phyloP scores from a whole-genome alignment of 2,113 vertebrate genomes.

The Pedetes capensis region DNA sequence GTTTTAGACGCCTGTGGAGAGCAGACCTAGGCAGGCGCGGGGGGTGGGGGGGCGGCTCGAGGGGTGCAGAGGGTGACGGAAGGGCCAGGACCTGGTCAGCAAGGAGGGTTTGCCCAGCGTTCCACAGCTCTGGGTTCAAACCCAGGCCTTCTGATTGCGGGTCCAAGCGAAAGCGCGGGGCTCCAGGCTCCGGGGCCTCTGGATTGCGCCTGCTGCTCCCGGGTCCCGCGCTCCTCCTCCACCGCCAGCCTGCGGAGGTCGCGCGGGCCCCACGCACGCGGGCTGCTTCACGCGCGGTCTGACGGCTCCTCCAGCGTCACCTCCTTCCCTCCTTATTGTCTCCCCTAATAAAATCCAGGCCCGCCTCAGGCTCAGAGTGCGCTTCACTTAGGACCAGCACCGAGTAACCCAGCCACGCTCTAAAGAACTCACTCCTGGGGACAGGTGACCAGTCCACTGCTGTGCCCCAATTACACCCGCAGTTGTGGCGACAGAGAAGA shows the following conservation, averaged over 20 bases:
- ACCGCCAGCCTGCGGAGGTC: too few relatives aligned
- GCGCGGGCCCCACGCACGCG: too few relatives aligned
- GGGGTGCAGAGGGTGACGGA: background rate
- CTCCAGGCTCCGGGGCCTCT: background rate
- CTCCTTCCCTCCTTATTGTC: background rate
- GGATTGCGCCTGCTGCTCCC: too few relatives aligned
- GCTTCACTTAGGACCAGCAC: background rate
- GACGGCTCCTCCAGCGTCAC: background rate
- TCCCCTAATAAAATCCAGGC: background rate
- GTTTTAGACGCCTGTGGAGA: background rate
- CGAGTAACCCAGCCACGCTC: accelerated
- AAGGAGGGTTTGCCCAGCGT: background rate
- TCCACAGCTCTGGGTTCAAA: background rate
- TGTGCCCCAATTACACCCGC: background rate
- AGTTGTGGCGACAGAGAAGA: background rate
- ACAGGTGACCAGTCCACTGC: too few relatives aligned
- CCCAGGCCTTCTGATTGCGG: background rate
- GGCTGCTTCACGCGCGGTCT: background rate
- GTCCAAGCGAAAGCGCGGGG: background rate
- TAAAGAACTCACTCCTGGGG: background rate
- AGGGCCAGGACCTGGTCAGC: background rate
- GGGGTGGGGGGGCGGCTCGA: background rate
- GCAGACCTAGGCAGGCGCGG: background rate
- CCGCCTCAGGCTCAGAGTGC: background rate
- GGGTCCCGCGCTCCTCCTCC: background rate